Evolutionary conservation across 2,797 vertebrate species (phyloP).

Genomic region (Sebastes vulpes): DNA sequence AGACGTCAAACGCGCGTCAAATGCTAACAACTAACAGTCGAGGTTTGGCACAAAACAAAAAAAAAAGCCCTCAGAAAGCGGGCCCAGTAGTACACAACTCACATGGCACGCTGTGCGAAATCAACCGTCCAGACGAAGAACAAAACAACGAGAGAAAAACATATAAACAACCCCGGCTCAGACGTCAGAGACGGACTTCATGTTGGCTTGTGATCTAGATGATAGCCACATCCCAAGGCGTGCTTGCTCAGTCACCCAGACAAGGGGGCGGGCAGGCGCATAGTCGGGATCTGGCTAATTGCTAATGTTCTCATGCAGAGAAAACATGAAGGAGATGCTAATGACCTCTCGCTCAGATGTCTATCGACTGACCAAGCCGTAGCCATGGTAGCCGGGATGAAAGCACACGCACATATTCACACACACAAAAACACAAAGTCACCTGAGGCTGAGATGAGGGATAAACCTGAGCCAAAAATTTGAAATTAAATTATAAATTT

Average conservation of each 20-base stretch:
- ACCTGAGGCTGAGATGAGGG: slow-evolving; percentile 59
- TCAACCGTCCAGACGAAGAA: slow-evolving; percentile 18
- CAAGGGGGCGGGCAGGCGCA: slow-evolving; percentile 17
- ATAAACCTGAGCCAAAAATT: slow-evolving; percentile 45
- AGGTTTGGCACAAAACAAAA: slow-evolving; percentile 27
- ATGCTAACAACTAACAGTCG: slow-evolving; percentile 32
- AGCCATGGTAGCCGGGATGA: slow-evolving; percentile 58
- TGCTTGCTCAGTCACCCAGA: slow-evolving; percentile 37
- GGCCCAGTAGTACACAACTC: slow-evolving; percentile 14
- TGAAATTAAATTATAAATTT: slow-evolving; percentile 71
- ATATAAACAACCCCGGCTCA: slow-evolving; percentile 30
- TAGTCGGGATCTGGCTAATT: slow-evolving; percentile 63
- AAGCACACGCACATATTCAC: neutral
- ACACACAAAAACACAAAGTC: slow-evolving; percentile 36
- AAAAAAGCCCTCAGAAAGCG: neutral
- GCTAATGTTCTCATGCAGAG: slow-evolving; percentile 74
- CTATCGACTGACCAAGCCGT: slow-evolving; percentile 60
- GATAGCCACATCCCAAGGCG: slow-evolving; percentile 38
- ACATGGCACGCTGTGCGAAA: slow-evolving; percentile 26
- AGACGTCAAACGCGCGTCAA: slow-evolving; percentile 52
- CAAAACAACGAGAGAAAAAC: slow-evolving; percentile 28
- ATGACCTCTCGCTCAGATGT: slow-evolving; percentile 69
- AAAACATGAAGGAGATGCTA: slow-evolving; percentile 74
- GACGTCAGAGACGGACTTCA: slow-evolving; percentile 44
- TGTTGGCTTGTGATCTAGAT: slow-evolving; percentile 37